Conservation (phyloP, 2,797 vertebrate species). For the Eulemur albifrons region DNA sequence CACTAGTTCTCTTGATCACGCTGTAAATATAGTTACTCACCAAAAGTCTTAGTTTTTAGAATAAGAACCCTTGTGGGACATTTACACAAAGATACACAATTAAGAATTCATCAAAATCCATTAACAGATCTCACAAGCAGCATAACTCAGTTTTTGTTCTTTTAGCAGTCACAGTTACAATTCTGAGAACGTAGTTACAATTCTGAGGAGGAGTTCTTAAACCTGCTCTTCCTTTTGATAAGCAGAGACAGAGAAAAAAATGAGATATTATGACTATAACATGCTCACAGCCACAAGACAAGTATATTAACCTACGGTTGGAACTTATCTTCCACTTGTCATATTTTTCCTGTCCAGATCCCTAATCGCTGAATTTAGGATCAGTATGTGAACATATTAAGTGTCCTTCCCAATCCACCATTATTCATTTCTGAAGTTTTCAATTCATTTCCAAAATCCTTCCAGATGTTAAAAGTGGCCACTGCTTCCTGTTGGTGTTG, state of each 20-base stretch:
- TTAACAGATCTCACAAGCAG: neutral
- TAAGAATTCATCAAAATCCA: neutral
- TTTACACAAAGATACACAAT: neutral
- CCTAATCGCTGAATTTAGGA: neutral
- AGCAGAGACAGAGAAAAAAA: neutral
- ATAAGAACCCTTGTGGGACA: neutral
- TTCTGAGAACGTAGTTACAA: neutral
- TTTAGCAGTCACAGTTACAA: neutral
- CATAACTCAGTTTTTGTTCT: neutral
- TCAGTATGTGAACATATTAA: neutral
- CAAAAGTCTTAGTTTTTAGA: constrained; percentile 7
- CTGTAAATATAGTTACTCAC: neutral
- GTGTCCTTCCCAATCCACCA: too few species aligned
- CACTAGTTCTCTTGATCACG: neutral
- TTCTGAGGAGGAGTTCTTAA: neutral
- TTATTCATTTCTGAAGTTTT: neutral
- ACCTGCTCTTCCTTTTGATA: neutral
- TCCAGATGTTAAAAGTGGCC: neutral
- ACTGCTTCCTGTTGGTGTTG: neutral
- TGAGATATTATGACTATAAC: neutral
- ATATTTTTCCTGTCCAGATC: neutral
- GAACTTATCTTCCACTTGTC: neutral
- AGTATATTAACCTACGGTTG: neutral
- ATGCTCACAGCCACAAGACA: neutral
- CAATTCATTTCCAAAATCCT: neutral